phyloP scores from a whole-genome alignment of 2,888 invertebrate genomes.

The Cylindroiulus punctatus region DNA sequence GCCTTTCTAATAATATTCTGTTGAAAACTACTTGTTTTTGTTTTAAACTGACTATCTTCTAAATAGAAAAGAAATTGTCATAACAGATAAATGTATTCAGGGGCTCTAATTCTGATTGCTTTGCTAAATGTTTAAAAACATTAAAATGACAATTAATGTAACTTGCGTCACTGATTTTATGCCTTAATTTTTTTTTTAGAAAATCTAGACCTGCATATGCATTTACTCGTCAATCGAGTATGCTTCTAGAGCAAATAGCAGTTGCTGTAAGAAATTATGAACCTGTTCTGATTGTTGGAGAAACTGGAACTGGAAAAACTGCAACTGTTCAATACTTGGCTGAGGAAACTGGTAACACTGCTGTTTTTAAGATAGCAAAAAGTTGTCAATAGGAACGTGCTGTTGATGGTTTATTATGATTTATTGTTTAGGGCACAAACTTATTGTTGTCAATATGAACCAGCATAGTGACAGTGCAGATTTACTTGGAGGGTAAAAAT shows the following conservation, averaged over 20 bases:
- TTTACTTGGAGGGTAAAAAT: conserved; percentile 85
- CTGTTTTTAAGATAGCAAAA: not conserved
- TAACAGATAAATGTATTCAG: too few species aligned
- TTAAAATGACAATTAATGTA: not conserved
- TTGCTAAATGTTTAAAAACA: too few species aligned
- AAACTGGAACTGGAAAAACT: conserved; percentile 99
- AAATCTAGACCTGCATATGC: conserved; percentile 71
- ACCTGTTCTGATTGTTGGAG: conserved; percentile 93
- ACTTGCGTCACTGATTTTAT: too few species aligned
- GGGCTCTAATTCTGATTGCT: too few species aligned
- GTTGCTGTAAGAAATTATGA: conserved; percentile 85
- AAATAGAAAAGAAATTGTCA: too few species aligned
- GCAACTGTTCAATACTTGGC: conserved; percentile 93
- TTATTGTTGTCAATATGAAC: conserved; percentile 97
- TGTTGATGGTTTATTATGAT: not conserved
- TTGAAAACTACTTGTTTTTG: too few species aligned
- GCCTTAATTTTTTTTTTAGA: conserved; percentile 43
- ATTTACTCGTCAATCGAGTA: conserved; percentile 79
- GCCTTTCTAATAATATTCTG: too few species aligned
- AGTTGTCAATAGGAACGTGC: not conserved
- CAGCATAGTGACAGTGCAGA: conserved; percentile 98
- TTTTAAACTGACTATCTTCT: too few species aligned
- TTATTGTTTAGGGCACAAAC: conserved; percentile 72
- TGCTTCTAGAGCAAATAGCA: conserved; percentile 86
- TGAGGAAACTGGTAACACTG: conserved; percentile 72